Evolutionary conservation across 2,113 vertebrate species (phyloP), one percentile per base, ranked within the genome.

Genomic region (Pachypanchax playfairii): DNA sequence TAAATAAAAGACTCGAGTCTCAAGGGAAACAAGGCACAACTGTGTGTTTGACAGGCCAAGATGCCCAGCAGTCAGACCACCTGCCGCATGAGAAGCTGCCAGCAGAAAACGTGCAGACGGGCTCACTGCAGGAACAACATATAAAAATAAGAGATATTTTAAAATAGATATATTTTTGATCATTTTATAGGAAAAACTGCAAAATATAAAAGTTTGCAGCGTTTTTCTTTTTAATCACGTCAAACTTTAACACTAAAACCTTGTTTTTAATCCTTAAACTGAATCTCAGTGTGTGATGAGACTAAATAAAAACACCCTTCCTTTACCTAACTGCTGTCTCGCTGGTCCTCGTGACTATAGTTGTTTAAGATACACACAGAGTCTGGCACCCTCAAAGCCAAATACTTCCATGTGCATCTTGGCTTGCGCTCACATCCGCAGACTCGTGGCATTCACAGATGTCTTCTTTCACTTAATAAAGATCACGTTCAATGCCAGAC

Each of bases 381-480:
- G 39, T 75, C 71, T 85, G 73, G 62, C 73, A 81, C 57, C 65
- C 80, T 64, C 66, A 67, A 36, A 55, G 60, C 56, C 44, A 50
- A 73, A 65, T 61, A 53, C 58, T 73, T 75, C 44, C 50, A 24
- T 56, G 68, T 36, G 60, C 64, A 65, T 68, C 58, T 82, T 84
- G 78, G 76, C 79, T 69, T 25, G 2, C 5, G 3, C 56, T 80
- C 58, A 70, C 62, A 73, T 77, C 75, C 60, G 54, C 67, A 80
- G 72, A 64, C 77, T 77, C 77, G 64, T 31, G 50, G 57, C 26
- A 11, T 76, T 73, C 79, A 62, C 83, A 79, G 80, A 84, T 73
- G 64, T 81, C 75, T 81, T 68, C 58, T 76, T 70, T 58, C 66
- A 25, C 4, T 1, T 57, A 51, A 65, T 63, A 53, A 71, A 75